Evolutionary conservation across 2,113 vertebrate genomes (phyloP), one percentile per base, ranked within the genome.

Genomic region (Entomyzon cyanotis): DNA sequence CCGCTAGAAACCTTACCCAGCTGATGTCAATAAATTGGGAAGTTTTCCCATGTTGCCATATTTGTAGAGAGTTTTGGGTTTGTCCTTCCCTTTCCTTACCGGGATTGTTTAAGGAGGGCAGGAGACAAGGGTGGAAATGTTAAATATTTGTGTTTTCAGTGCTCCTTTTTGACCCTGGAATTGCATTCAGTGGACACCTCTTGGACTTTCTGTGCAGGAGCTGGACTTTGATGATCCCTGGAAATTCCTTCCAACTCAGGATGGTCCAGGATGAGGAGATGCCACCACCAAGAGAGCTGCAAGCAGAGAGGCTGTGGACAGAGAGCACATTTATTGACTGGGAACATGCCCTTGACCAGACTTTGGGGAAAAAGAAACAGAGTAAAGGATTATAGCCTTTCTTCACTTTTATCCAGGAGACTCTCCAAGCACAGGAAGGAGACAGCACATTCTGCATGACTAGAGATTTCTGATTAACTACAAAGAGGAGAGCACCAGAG

Each of bases 371-470:
- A 33, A 79, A 50, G 28, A 18, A 65, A 10, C 8, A 33, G 21
- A 37, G 41, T 10, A 42, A 74, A 60, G 27, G 3, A 8, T 12
- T 23, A 0, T 0, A 56, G 12, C 4, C 8, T 14, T 76, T 55
- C 35, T 37, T 49, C 35, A 39, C 0, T 30, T 44, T 59, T 8
- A 8, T 15, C 18, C 4, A 44, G 53, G 47, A 71, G 60, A 74
- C 42, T 7, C 4, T 35, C 25, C 28, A 16, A 12, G 30, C 3
- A 9, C 9, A 2, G 4, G 39, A 27, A 55, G 44, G 41, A 79
- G 25, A 15, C 7, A 68, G 23, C 1, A 1, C 12, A 11, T 22
- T 65, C 27, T 77, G 17, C 44, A 9, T 3, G 37, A n/a, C 17
- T n/a, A 2, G 33, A 12, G n/a, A 16, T 27, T 33, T 21, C 76